phyloP scores from a whole-genome alignment of 2,888 invertebrate species.

The Amblyjoppa proteus region DNA sequence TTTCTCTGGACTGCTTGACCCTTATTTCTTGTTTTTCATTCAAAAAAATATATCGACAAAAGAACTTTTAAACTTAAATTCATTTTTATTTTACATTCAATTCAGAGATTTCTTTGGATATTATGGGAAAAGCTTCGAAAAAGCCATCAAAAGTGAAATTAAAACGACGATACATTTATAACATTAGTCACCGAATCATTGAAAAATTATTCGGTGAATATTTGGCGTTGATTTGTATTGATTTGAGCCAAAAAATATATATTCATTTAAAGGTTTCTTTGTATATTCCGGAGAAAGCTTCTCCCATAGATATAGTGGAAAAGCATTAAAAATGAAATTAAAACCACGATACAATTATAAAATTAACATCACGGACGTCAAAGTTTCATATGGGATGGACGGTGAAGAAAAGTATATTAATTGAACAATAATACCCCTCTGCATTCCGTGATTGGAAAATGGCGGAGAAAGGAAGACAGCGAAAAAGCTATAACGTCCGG shows the following conservation, averaged over 20 bases:
- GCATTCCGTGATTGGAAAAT: slow-evolving; percentile 1
- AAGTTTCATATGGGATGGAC: background rate
- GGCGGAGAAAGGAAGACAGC: background rate
- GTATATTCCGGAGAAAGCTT: too few relatives aligned
- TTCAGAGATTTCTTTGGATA: too few relatives aligned
- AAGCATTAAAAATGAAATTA: background rate
- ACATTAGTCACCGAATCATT: background rate
- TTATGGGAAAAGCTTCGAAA: too few relatives aligned
- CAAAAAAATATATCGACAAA: background rate
- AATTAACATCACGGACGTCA: background rate
- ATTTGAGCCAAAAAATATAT: too few relatives aligned
- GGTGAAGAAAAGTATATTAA: background rate
- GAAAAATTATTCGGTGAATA: too few relatives aligned
- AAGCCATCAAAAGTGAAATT: background rate
- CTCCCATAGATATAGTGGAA: too few relatives aligned
- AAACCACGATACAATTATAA: background rate
- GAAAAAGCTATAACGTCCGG: slow-evolving; percentile 9
- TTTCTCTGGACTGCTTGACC: background rate
- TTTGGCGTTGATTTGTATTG: too few relatives aligned
- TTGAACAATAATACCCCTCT: slow-evolving; percentile 10
- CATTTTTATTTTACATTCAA: too few relatives aligned
- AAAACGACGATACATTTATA: background rate
- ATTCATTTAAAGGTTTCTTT: too few relatives aligned
- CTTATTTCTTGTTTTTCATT: background rate
- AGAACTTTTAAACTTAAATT: too few relatives aligned